Conservation (phyloP, 2,888 invertebrate genomes). For the Andricus quercusramuli region DNA sequence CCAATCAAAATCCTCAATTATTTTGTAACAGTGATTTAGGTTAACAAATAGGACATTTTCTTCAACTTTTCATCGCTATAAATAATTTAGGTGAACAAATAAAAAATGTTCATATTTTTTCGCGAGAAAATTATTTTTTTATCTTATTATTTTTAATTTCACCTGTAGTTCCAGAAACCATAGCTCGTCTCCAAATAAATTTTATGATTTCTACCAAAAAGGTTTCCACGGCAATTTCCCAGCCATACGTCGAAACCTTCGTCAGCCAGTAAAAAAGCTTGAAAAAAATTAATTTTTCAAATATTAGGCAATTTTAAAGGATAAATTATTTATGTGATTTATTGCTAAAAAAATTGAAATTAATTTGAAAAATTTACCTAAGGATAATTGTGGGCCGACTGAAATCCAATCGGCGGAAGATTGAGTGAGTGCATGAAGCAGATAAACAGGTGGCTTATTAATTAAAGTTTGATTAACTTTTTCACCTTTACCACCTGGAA, state of each 20-base stretch:
- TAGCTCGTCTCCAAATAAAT: constrained; percentile 62
- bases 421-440: constrained; percentile 62
- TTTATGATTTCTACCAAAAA: constrained; percentile 80
- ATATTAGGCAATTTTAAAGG: background rate
- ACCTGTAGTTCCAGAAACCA: constrained; percentile 74
- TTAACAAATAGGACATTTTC: no score
- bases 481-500: constrained; percentile 71
- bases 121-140: no score
- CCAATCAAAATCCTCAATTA: no score
- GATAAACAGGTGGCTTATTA: constrained; percentile 54
- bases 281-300: background rate
- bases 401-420: constrained; percentile 65
- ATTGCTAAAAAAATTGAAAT: background rate
- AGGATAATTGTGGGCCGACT: constrained; percentile 61
- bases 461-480: constrained; percentile 45
- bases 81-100: no score
- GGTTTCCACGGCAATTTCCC: constrained; percentile 83
- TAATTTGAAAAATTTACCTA: constrained; percentile 54
- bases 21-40: no score
- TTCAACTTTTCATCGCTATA: no score
- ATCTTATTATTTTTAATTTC: background rate
- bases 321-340: no score
- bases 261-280: constrained; percentile 66
- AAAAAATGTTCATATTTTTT: no score
- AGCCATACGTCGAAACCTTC: constrained; percentile 77